Base-by-base conservation (phyloP, 1,140 invertebrate genomes). In the Megalopta genalis region DNA sequence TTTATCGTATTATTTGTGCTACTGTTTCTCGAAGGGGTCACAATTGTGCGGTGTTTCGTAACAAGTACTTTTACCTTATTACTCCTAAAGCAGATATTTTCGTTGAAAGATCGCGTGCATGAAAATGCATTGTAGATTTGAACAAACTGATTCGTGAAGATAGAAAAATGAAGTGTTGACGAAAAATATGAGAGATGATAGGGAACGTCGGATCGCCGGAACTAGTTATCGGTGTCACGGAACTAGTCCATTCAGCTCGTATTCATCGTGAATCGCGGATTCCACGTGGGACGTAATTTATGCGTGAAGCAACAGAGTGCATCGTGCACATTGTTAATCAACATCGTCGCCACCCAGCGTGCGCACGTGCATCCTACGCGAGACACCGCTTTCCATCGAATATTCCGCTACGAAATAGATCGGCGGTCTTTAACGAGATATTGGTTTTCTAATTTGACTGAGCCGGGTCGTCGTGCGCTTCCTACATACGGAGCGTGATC, bases 391-490 rank as follows among this genome's bases (percentile, higher is more conserved):
- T n/a, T n/a, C 39, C 25, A 25, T 49, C 60, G 71, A 64, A 64
- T 37, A 46, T 60, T 2, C 27, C 21, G 8, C 21, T 1, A 0
- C 5, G 42, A 74, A 52, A 74, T 39, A 49, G 62, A 62, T 25
- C 59, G 8, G 14, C 4, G 12, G 6, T n/a, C n/a, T 27, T 10
- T n/a, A 63, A 49, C 65, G 54, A 68, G 39, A 18, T 39, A 77
- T 70, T 59, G 42, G 27, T 70, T 77, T 70, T 77, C 66, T 70
- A 77, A 77, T 77, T 70, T 77, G 59, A 77, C 70, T 16, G 66
- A 39, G 54, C 27, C 4, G 3, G 25, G 9, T 39, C 21, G 54
- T 70, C 25, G 25, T 25, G 21, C n/a, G 16, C 25, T 77, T 77
- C 66, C 75, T 77, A 70, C 16, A 4, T 32, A 21, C n/a, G 18